These are phyloP conservation scores for Cotesia congregata DNA, from an alignment of 2,888 invertebrate species.

Conservation along the genomic window DNA sequence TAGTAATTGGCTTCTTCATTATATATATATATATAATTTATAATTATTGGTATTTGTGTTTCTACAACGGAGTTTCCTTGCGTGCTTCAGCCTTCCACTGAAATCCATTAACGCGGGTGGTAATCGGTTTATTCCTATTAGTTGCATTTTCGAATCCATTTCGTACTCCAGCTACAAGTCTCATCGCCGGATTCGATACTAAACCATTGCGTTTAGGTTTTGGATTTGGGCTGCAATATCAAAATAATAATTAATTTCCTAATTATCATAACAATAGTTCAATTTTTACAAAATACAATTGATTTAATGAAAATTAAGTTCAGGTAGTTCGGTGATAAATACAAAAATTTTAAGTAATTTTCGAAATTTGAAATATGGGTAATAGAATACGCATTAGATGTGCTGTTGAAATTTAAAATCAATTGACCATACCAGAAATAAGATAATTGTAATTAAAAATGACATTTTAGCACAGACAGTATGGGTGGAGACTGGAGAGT, in stretches of 20 bases:
- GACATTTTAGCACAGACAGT: too few relatives aligned
- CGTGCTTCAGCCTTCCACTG: slow-evolving; percentile 78
- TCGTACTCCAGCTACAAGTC: slow-evolving; percentile 83
- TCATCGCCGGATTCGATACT: slow-evolving; percentile 88
- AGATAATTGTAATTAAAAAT: too few relatives aligned
- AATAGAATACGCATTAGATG: too few relatives aligned
- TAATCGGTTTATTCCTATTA: slow-evolving; percentile 70
- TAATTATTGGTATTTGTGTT: slow-evolving; percentile 41
- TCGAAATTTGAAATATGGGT: too few relatives aligned
- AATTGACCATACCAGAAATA: too few relatives aligned
- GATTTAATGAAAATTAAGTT: too few relatives aligned
- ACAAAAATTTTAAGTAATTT: too few relatives aligned
- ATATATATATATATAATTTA: slow-evolving; percentile 51
- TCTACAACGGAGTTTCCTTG: slow-evolving; percentile 84
- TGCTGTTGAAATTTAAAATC: too few relatives aligned
- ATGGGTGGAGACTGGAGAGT: too few relatives aligned
- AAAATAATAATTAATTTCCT: background rate
- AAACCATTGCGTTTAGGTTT: slow-evolving; percentile 87
- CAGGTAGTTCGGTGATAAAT: too few relatives aligned
- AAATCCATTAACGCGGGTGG: slow-evolving; percentile 77
- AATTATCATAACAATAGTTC: too few relatives aligned
- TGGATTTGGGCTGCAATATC: slow-evolving; percentile 67
- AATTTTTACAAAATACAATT: too few relatives aligned
- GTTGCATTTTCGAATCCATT: slow-evolving; percentile 79
- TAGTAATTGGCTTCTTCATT: background rate